Base-by-base conservation (phyloP, 2,888 invertebrate species). In the Xylota sylvarum region DNA sequence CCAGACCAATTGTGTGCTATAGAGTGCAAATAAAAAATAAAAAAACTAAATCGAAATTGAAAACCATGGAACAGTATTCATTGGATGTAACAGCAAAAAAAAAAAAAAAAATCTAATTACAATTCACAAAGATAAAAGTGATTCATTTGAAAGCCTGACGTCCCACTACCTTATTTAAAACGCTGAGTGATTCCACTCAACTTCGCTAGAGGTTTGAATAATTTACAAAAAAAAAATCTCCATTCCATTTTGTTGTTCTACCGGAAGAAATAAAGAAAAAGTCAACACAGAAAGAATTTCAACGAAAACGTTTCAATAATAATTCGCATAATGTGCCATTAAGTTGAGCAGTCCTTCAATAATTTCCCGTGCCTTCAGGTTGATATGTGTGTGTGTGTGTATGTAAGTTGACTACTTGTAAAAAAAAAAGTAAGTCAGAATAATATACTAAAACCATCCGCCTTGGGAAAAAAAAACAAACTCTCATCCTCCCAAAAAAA, bases 291-390 rank as follows among this genome's bases (percentile, higher is more conserved):
- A 5, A 23, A 23, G 46, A 14, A 6, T 46, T 46, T 46, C 46
- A 46, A 7, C 17, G 46, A 30, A 43, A 43, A 62, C 17, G 43
- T 17, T 64, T 64, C 30, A 30, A 48, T 46, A 48, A 46, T 48
- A 64, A 64, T 64, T 48, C 64, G 43, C 46, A 48, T 64, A 64
- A 30, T 62, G 27, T 17, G 43, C 46, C 32, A 64, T 48, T 64
- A 32, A 46, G 46, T 46, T 30, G 46, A 64, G 46, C 14, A 23
- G 64, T 64, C 64, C 30, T 32, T 46, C 14, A 64, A 17, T 30
- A 64, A 32, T 6, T 50, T 48, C 14, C 14, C 12, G 2, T 12
- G 19, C 19, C 32, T 2, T 10, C 30, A 64, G 48, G 27, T 27
- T 2, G 14, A 10, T 27, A 5, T 9, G n/a, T 40, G n/a, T 12